These are phyloP conservation scores for Thymelicus lineola DNA, from an alignment of 2,888 invertebrate genomes.

Conservation along the genomic window DNA sequence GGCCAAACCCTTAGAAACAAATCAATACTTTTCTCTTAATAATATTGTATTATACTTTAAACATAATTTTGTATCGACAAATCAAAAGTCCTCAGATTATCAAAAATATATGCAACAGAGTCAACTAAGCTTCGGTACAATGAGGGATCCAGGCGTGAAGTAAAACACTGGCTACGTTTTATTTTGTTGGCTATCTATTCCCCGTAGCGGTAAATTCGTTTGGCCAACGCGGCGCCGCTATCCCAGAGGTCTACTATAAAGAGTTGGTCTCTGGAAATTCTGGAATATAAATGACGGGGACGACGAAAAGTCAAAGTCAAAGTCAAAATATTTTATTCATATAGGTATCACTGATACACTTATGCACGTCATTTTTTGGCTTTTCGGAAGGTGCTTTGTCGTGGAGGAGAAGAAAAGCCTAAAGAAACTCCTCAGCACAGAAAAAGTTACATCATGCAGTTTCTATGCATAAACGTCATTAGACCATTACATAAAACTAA, in stretches of 20 bases:
- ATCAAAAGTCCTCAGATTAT: neutral
- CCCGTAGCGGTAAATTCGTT: conserved; percentile 24
- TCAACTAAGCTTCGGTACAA: conserved; percentile 18
- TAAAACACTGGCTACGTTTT: conserved; percentile 14
- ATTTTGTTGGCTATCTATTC: conserved; percentile 23
- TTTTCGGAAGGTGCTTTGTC: too few species aligned
- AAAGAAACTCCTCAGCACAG: too few species aligned
- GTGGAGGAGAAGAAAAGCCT: too few species aligned
- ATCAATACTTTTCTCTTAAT: too few species aligned
- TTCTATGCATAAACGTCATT: neutral
- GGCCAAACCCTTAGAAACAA: too few species aligned
- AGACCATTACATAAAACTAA: too few species aligned
- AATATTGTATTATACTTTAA: too few species aligned
- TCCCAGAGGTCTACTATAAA: conserved; percentile 33
- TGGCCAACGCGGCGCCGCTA: conserved; percentile 6
- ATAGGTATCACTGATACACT: too few species aligned
- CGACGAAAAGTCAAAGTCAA: too few species aligned
- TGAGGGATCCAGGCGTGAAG: conserved; percentile 17
- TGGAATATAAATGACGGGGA: conserved; percentile 25
- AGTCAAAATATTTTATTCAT: too few species aligned
- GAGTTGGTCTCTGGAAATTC: conserved; percentile 29
- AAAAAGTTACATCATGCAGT: neutral
- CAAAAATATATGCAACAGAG: conserved; percentile 5
- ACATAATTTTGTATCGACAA: too few species aligned
- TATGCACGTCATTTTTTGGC: too few species aligned